Evolutionary conservation across 2,797 vertebrate species (phyloP), one percentile per base, ranked within the genome.

Genomic region (Crocodylus rhombifer): DNA sequence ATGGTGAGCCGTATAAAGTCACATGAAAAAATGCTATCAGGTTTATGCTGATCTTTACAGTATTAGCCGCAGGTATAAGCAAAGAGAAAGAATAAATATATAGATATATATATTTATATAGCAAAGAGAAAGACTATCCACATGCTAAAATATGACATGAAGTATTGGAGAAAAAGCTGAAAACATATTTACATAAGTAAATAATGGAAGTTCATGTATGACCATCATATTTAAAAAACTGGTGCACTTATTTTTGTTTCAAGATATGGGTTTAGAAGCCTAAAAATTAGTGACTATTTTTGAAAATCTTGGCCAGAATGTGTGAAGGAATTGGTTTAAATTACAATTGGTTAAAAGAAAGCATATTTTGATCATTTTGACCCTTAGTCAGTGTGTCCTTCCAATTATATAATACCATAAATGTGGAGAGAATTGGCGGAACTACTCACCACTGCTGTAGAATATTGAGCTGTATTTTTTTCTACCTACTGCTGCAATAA

Each of bases 341-440:
- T 2, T 17, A 42, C 33, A 9, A n/a, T 63, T 86, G 1, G n/a
- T 75, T n/a, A 75, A 76, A 91, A 85, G 87, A 20, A 25, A 0
- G 0, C 62, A 62, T 30, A 36, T 77, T 84, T 73, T 73, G 74
- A 21, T 77, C 33, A 14, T 76, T 25, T 26, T 28, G 14, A 51
- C 77, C 42, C 89, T 75, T 63, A 30, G 61, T 87, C 89, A 77
- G 28, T 73, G 82, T 91, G 7, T 91, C 56, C 86, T 69, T 77
- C 55, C 23, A 62, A 13, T 87, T 69, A 65, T 1, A 51, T 7
- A 51, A 76, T 12, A 75, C 25, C 62, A 78, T 28, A 71, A 90
- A 78, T 57, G 56, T 2, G 25, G 88, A 57, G 61, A 25, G 16
- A 11, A 5, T 1, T 92, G 62, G 87, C 86, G 86, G 77, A 2